Evolutionary conservation across 2,113 vertebrate genomes (phyloP).

Genomic region (Copsychus sechellarum): DNA sequence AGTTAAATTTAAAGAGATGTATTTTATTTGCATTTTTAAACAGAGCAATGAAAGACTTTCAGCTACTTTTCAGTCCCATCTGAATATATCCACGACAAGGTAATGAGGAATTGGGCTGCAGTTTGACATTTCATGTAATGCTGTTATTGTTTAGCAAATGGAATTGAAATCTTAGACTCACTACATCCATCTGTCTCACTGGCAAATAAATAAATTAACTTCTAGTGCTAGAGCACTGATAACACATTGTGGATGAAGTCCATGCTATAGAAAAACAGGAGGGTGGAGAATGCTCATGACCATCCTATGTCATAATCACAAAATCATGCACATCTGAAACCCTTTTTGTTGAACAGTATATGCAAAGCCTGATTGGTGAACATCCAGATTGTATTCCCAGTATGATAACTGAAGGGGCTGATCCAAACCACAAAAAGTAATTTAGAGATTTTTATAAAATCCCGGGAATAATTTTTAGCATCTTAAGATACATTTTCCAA

Average conservation of each 20-base stretch:
- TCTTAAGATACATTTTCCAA: conserved; percentile 16
- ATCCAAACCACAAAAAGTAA: conserved; percentile 56
- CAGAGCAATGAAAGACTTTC: neutral
- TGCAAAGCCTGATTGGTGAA: conserved; percentile 21
- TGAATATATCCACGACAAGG: neutral
- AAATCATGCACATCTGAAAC: conserved; percentile 42
- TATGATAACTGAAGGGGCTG: neutral
- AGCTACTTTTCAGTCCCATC: neutral
- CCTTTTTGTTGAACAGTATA: neutral
- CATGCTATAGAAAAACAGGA: conserved; percentile 17
- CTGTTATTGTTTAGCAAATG: neutral
- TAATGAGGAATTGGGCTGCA: neutral
- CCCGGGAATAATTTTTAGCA: conserved; percentile 8
- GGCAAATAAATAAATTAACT: neutral
- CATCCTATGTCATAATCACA: conserved; percentile 37
- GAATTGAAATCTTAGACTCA: neutral
- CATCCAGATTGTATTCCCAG: conserved; percentile 41
- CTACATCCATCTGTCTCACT: neutral
- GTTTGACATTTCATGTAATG: neutral
- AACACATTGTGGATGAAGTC: neutral
- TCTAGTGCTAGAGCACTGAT: neutral
- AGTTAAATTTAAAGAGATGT: neutral
- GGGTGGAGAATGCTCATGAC: conserved; percentile 27
- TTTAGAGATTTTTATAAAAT: conserved; percentile 48
- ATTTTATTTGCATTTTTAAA: neutral